Evolutionary conservation across 2,113 vertebrate species (phyloP), one percentile per base, ranked within the genome.

Genomic region (Arvicanthis niloticus): DNA sequence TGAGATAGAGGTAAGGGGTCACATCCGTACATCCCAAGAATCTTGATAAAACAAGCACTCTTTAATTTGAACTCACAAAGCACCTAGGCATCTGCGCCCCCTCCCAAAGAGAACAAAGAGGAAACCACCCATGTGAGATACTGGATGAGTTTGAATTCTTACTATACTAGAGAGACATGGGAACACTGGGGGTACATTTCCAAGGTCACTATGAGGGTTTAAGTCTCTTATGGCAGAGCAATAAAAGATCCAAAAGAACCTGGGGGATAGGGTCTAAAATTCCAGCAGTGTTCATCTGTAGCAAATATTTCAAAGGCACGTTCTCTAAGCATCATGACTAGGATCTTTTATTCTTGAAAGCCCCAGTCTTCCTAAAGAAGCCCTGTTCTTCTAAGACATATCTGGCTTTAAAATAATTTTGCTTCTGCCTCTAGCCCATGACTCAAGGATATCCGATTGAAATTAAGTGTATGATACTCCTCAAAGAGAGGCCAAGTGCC

Each of bases 1-100:
- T 0, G 42, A n/a, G 6, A 40, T 42, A 19, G 5, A 7, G 16
- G 2, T 4, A 1, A 0, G 0, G 5, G 19, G 48, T 60, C 37
- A 0, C 5, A 24, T n/a, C 75, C 53, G 3, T 11, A 12, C 62
- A 40, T 72, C 78, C 13, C 34, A 19, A 48, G 37, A 84, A 40
- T 67, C 70, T 89, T 76, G 82, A 58, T 15, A 80, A 80, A 29
- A 70, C 15, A 72, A 76, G 6, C 31, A 87, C 26, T 34, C 67
- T 88, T 58, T 65, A 42, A 40, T 96, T 92, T 85, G 34, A 78
- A 53, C 12, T 34, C n/a, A 42, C 12, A 21, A 13, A 34, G 9
- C 53, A 68, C 78, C 11, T 40, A 58, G 48, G 21, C 26, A 42
- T 96, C 87, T 58, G 60, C 3, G 0, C 67, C 16, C 51, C 68